Base-by-base conservation (phyloP, 1,140 invertebrate species). In the Papilio helenus region DNA sequence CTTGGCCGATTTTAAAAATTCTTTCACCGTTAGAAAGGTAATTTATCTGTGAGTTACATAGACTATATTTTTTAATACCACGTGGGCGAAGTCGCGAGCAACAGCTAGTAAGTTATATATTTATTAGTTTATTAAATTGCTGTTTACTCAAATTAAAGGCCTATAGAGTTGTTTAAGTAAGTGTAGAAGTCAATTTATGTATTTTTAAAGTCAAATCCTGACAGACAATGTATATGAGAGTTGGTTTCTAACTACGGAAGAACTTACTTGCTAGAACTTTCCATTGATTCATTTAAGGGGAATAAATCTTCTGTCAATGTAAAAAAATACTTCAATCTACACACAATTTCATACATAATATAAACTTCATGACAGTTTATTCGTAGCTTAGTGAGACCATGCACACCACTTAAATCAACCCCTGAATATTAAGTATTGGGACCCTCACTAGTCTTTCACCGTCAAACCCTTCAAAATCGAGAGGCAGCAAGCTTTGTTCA, bases 391-490 rank as follows among this genome's bases (percentile, higher is more conserved):
- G n/a, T 20, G 9, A 46, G n/a, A 73, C 16, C 42, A 14, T 14
- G 14, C 16, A 20, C 42, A 23, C 18, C n/a, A 44, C 72, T 46
- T 44, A 20, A 74, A 51, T 29, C 72, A 72, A 72, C 72, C 72
- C 44, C 44, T 51, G 72, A 74, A 74, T 74, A 23, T 14, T 74
- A 74, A 74, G 72, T 74, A 42, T 72, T 18, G 72, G 23, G 20
- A 20, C 72, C 72, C 72, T 74, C 44, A 23, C 72, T 72, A 42
- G 72, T 74, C 72, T 74, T 49, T 74, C 72, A 74, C 72, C 42
- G 72, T 44, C 72, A 49, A 16, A 49, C 72, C 72, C 72, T 74
- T 29, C 20, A 74, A 74, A 74, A 74, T 74, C 72, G 72, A 74
- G 72, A 74, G 39, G 42, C 42, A 5, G 72, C 0, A 12, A 68